phyloP scores from a whole-genome alignment of 2,888 invertebrate genomes.

The Stratiomys singularior region DNA sequence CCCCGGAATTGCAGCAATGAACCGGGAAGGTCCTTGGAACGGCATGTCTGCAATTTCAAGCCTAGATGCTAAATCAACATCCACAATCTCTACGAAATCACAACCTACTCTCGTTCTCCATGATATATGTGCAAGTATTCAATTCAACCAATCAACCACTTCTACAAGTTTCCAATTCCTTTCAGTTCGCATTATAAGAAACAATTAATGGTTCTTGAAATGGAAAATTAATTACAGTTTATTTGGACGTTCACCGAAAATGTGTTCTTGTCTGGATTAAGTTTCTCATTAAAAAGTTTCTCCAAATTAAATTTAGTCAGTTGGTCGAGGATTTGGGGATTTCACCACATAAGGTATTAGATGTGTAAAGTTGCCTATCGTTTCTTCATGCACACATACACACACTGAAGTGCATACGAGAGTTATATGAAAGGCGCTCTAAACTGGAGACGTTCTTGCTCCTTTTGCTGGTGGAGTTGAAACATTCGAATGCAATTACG shows the following conservation, averaged over 20 bases:
- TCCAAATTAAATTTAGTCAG: slow-evolving; percentile 57
- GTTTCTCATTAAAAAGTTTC: slow-evolving; percentile 57
- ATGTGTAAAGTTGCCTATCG: slow-evolving; percentile 25
- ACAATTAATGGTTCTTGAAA: slow-evolving; percentile 58
- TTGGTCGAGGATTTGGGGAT: slow-evolving; percentile 54
- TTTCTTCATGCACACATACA: neutral
- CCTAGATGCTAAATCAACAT: too few relatives aligned
- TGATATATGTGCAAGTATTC: too few relatives aligned
- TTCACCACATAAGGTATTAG: slow-evolving; percentile 46
- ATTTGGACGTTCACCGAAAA: slow-evolving; percentile 56
- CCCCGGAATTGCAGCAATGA: too few relatives aligned
- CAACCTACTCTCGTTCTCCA: too few relatives aligned
- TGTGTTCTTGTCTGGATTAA: slow-evolving; percentile 57
- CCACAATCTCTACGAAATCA: too few relatives aligned
- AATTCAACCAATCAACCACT: too few relatives aligned
- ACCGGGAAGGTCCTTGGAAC: too few relatives aligned
- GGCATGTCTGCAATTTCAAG: too few relatives aligned
- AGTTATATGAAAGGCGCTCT: neutral
- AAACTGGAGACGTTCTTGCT: too few relatives aligned
- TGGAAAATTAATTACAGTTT: slow-evolving; percentile 58
- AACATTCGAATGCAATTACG: slow-evolving; percentile 11
- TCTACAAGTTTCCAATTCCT: too few relatives aligned
- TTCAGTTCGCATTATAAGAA: slow-evolving; percentile 54
- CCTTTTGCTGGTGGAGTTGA: too few relatives aligned
- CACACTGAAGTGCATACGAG: too few relatives aligned